Base-by-base conservation (phyloP, 2,888 invertebrate genomes). In the Sepioteuthis lessoniana region DNA sequence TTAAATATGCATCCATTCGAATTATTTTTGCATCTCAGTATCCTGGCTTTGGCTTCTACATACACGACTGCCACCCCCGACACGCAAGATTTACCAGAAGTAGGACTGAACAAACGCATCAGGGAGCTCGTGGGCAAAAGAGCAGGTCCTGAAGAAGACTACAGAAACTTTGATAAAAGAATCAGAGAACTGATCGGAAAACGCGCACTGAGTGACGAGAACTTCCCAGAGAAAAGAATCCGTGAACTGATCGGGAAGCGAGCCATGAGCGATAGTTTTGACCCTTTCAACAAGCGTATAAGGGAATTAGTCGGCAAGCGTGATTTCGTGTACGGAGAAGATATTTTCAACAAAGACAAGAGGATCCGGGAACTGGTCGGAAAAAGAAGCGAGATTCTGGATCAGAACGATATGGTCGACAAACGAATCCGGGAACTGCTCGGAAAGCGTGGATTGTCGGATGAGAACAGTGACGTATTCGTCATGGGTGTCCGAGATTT, bases 71-170 rank as follows among this genome's bases (percentile, higher is more conserved):
- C 91, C n/a, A 28, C 38, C 25, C 37, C 46, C 1, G 92, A 47
- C 4, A 92, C 47, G 31, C 46, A 47, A 31, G 47, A 19, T 46
- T n/a, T 47, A 28, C 47, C 42, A n/a, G 46, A 42, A 21, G 92
- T 25, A 42, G n/a, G 47, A 37, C 28, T 46, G 19, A n/a, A 92
- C 92, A 92, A 92, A 47, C 42, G 92, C 35, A 92, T 92, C 28
- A 38, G 92, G 35, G 92, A 92, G 46, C 47, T 92, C 19, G 92
- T 92, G 19, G 92, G 92, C 31, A 92, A 92, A 92, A 46, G 92
- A 7, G 91, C 42, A 4, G 46, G 28, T 28, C 8, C 38, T 10
- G 38, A 42, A 42, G 91, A 91, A 42, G 42, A 92, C 35, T 47
- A 42, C 42, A 47, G 47, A 46, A 38, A 92, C 35, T 92, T 92